Evolutionary conservation across 1,140 invertebrate species (phyloP).

Genomic region (Aphelinus certus): DNA sequence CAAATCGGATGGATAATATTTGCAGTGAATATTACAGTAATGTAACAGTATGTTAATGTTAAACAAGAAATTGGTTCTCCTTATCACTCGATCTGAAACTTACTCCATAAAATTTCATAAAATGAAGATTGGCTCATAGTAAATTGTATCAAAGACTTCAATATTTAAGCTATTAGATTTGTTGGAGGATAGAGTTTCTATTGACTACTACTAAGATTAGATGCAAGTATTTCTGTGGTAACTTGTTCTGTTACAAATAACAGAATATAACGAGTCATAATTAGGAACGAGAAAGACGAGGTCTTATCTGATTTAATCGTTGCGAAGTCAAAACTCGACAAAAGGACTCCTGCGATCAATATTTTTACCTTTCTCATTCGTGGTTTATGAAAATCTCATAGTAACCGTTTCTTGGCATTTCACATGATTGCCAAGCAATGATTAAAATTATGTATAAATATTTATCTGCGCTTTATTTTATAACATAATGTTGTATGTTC

Average conservation of each 20-base stretch:
- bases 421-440: too few species aligned
- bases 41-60: too few species aligned
- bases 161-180: constrained; percentile 12
- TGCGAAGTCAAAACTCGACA: constrained; percentile 30
- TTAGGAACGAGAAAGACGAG: constrained; percentile 32
- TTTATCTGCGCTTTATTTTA: too few species aligned
- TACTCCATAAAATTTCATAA: neutral
- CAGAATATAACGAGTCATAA: constrained; percentile 28
- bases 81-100: neutral
- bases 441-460: too few species aligned
- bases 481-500: neutral
- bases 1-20: too few species aligned
- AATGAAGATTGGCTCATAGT: neutral
- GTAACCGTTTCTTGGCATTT: neutral
- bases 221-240: constrained; percentile 19
- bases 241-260: constrained; percentile 25
- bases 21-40: too few species aligned
- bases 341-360: constrained; percentile 8
- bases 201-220: constrained; percentile 21
- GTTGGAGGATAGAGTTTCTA: constrained; percentile 18
- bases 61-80: too few species aligned
- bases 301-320: constrained; percentile 25
- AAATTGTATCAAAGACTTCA: constrained; percentile 17
- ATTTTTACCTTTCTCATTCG: neutral
- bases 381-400: neutral